A percentile compares a stretch with the other conserved stretches of the same genome.
phyloP scores from a whole-genome alignment of 2,888 invertebrate species.

The Anaspis maculata region DNA sequence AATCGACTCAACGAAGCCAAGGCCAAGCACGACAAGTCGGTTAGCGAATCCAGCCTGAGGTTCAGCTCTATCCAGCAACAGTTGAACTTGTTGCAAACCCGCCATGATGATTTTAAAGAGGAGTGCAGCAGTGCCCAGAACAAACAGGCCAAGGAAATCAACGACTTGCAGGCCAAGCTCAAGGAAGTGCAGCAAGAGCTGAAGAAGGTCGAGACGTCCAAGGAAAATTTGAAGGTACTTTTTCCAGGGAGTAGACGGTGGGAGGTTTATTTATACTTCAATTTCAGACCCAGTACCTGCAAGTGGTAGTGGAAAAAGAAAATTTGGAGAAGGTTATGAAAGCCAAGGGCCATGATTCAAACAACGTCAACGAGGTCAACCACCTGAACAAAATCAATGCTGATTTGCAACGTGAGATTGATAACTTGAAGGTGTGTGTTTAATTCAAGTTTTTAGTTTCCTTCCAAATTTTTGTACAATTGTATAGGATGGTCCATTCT shows the following conservation, averaged over 20 bases:
- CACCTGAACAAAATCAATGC: slow-evolving; percentile 30
- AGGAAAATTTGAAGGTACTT: slow-evolving; percentile 41
- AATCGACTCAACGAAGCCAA: slow-evolving; percentile 44
- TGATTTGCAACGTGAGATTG: slow-evolving; percentile 29
- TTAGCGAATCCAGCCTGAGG: slow-evolving; percentile 45
- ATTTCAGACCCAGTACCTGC: slow-evolving; percentile 34
- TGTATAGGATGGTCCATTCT: too few species aligned
- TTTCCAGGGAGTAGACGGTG: slow-evolving; percentile 2
- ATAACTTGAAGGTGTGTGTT: slow-evolving; percentile 26
- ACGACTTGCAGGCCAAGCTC: slow-evolving; percentile 43
- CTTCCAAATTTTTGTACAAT: background rate
- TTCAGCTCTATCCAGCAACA: slow-evolving; percentile 49
- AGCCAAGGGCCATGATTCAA: slow-evolving; percentile 23
- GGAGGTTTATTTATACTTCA: slow-evolving; percentile 7
- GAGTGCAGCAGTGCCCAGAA: slow-evolving; percentile 44
- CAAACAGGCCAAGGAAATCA: slow-evolving; percentile 43
- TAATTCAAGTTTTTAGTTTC: slow-evolving; percentile 1
- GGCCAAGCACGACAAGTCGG: slow-evolving; percentile 43
- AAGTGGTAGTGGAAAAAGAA: slow-evolving; percentile 33
- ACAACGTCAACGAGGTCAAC: slow-evolving; percentile 29
- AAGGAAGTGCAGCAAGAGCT: slow-evolving; percentile 44
- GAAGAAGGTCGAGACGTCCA: slow-evolving; percentile 36
- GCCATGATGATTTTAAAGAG: slow-evolving; percentile 46
- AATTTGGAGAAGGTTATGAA: slow-evolving; percentile 31
- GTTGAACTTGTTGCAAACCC: slow-evolving; percentile 46